Evolutionary conservation across 2,888 invertebrate species (phyloP).

Genomic region (Andrena fulva): DNA sequence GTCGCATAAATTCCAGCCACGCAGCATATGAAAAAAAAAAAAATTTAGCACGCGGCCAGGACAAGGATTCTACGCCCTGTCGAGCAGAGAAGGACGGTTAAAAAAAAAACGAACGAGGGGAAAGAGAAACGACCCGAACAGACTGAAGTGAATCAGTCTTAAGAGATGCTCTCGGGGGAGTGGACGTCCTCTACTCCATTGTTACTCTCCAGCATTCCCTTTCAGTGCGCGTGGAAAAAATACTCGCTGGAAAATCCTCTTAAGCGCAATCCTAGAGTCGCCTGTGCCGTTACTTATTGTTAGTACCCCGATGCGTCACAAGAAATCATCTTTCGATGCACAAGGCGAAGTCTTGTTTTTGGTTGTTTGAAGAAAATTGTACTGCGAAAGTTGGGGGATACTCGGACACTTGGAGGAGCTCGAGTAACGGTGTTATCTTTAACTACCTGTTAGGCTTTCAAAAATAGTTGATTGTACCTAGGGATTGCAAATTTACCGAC

Average conservation of each 20-base stretch:
- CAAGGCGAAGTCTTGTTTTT: no score
- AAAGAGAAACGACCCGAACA: conserved; percentile 29
- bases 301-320: no score
- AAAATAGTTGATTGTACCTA: no score
- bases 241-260: conserved; percentile 5
- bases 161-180: conserved; percentile 58
- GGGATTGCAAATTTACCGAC: no score
- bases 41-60: conserved; percentile 62
- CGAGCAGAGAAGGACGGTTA: conserved; percentile 23
- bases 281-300: neutral
- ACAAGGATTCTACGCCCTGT: conserved; percentile 44
- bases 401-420: no score
- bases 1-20: conserved; percentile 80
- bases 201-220: conserved; percentile 31
- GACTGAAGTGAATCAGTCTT: conserved; percentile 68
- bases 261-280: conserved; percentile 23
- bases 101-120: conserved; percentile 17
- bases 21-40: conserved; percentile 74
- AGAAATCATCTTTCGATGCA: no score
- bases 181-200: conserved; percentile 48
- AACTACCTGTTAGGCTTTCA: no score
- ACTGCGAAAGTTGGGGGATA: no score
- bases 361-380: no score
- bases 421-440: no score
- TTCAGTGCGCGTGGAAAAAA: conserved; percentile 34